Percentiles rank a stretch among this genome's conserved stretches.
phyloP scores from a whole-genome alignment of 2,797 vertebrate genomes.

The Urocyon cinereoargenteus region DNA sequence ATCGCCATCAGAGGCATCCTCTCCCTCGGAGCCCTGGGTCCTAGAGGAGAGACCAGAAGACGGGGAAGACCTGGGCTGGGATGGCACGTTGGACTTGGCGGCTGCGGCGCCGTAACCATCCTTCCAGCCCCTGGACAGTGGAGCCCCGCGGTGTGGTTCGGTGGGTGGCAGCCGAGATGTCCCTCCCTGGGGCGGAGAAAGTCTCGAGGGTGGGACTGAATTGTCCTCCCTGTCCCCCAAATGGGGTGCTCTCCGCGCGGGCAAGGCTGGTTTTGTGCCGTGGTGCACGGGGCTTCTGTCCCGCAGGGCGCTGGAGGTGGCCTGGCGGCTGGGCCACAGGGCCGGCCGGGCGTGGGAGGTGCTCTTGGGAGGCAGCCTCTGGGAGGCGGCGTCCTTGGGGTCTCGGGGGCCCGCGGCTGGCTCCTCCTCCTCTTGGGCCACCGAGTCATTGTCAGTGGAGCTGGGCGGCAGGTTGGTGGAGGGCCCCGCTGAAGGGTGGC shows the following conservation, averaged over 20 bases:
- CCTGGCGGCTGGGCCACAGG: slow-evolving; percentile 76
- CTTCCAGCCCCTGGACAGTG: slow-evolving; percentile 81
- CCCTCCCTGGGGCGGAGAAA: slow-evolving; percentile 71
- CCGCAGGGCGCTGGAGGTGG: not conserved
- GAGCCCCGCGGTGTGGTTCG: slow-evolving; percentile 58
- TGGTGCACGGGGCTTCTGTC: not conserved
- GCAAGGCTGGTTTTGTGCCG: not conserved
- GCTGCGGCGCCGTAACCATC: slow-evolving; percentile 51
- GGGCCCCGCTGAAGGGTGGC: slow-evolving; percentile 51
- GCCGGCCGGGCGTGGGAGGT: slow-evolving; percentile 74
- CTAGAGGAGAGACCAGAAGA: slow-evolving; percentile 75
- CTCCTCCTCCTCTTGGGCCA: slow-evolving; percentile 52
- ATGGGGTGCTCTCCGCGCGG: not conserved
- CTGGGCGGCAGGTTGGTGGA: slow-evolving; percentile 60
- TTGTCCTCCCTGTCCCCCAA: slow-evolving; percentile 82
- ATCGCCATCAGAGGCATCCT: slow-evolving; percentile 80
- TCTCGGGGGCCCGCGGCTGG: not conserved
- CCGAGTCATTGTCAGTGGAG: slow-evolving; percentile 66
- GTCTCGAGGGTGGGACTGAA: not conserved
- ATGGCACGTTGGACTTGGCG: slow-evolving; percentile 70
- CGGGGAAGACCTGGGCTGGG: slow-evolving; percentile 69
- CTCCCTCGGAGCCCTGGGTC: slow-evolving; percentile 73
- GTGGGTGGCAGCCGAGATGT: slow-evolving; percentile 79
- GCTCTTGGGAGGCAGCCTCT: slow-evolving; percentile 80
- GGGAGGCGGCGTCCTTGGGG: slow-evolving; percentile 22